These are phyloP conservation scores for Cyclophora punctaria DNA, from an alignment of 2,888 invertebrate species.

Conservation along the genomic window DNA sequence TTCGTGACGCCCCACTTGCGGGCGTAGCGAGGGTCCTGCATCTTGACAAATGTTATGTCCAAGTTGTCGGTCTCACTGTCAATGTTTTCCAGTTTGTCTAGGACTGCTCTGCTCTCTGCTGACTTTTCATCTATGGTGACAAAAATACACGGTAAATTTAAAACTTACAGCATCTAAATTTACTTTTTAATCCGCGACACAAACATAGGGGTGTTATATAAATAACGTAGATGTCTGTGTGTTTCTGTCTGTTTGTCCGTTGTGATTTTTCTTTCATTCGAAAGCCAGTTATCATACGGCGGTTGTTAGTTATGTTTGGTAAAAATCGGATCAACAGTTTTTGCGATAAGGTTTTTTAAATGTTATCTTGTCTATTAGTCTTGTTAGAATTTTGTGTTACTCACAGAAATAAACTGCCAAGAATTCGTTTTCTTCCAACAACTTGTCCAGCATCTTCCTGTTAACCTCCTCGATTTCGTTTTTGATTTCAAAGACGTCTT, in stretches of 20 bases:
- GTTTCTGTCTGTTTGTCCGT: too few relatives aligned
- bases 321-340: too few relatives aligned
- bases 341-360: too few relatives aligned
- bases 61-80: slow-evolving; percentile 96
- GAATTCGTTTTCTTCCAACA: slow-evolving; percentile 95
- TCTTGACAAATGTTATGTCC: slow-evolving; percentile 95
- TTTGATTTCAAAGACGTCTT: slow-evolving; percentile 95
- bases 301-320: neutral
- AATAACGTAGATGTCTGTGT: too few relatives aligned
- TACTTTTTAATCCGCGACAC: too few relatives aligned
- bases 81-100: slow-evolving; percentile 92
- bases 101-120: slow-evolving; percentile 86
- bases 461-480: slow-evolving; percentile 98
- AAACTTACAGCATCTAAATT: too few relatives aligned
- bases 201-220: too few relatives aligned
- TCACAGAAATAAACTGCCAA: slow-evolving; percentile 96
- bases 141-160: too few relatives aligned
- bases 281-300: too few relatives aligned
- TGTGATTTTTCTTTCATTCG: too few relatives aligned
- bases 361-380: too few relatives aligned
- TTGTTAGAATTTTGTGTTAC: slow-evolving; percentile 37
- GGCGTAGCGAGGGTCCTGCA: slow-evolving; percentile 93
- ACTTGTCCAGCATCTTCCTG: slow-evolving; percentile 95
- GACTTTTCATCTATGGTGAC: slow-evolving; percentile 82
- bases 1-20: slow-evolving; percentile 95